Conservation (phyloP, 2,797 vertebrate species). For the Molossus molossus region DNA sequence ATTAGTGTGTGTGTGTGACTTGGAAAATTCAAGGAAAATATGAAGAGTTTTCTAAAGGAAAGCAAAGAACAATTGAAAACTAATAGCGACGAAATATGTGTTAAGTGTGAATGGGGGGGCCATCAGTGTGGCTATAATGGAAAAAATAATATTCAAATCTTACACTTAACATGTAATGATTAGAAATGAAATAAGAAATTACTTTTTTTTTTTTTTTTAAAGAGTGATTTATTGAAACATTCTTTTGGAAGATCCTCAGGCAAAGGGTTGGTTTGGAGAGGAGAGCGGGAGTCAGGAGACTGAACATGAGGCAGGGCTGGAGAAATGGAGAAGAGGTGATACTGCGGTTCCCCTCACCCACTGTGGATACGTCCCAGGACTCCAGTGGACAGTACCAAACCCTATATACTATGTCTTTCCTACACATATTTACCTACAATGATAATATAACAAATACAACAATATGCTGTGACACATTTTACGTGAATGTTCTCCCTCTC, state of each 20-base stretch:
- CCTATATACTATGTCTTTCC: not conserved
- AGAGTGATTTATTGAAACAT: not conserved
- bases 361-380: too few relatives aligned
- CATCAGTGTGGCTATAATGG: not conserved
- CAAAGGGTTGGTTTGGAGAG: not conserved
- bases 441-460: not conserved
- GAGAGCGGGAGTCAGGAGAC: not conserved
- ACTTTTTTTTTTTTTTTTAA: not conserved
- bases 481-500: not conserved
- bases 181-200: not conserved
- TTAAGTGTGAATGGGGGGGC: not conserved
- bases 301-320: not conserved
- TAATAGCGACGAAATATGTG: not conserved
- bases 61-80: not conserved
- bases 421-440: not conserved
- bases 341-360: too few relatives aligned
- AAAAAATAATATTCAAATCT: not conserved
- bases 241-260: not conserved
- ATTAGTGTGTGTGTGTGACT: not conserved
- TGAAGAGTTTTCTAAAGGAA: not conserved
- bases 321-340: not conserved
- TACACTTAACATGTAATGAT: not conserved
- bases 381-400: not conserved
- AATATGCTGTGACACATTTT: not conserved
- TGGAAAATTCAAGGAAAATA: slow-evolving; percentile 17